A percentile compares a stretch with the other conserved stretches of the same genome.
These are phyloP conservation scores for Tenualosa ilisha DNA, from an alignment of 2,797 vertebrate species.

Conservation along the genomic window DNA sequence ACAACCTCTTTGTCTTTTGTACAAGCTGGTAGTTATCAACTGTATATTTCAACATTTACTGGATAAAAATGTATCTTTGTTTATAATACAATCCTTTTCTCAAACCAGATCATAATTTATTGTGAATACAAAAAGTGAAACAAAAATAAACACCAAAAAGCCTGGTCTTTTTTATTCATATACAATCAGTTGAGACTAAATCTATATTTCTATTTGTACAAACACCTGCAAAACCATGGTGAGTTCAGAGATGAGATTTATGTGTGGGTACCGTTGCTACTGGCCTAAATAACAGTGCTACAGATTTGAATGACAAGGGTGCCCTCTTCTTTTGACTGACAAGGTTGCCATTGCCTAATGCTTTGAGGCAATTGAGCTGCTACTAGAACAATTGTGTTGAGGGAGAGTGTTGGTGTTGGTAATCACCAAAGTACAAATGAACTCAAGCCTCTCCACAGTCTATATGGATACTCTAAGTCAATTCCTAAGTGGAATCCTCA, in stretches of 20 bases:
- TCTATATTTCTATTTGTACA: constrained; percentile 93
- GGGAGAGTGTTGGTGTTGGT: too few relatives aligned
- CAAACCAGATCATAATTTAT: constrained; percentile 87
- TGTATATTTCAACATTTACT: constrained; percentile 82
- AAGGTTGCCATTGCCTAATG: too few relatives aligned
- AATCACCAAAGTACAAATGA: too few relatives aligned
- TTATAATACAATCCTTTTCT: constrained; percentile 92
- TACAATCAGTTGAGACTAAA: constrained; percentile 97
- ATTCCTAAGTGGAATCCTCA: too few relatives aligned
- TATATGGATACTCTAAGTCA: too few relatives aligned
- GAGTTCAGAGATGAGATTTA: constrained; percentile 52
- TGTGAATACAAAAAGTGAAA: constrained; percentile 85
- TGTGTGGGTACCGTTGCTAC: too few relatives aligned
- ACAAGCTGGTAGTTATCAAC: constrained; percentile 85
- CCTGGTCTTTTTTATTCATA: constrained; percentile 95
- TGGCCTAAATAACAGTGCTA: too few relatives aligned
- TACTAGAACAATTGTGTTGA: too few relatives aligned
- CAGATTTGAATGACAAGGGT: too few relatives aligned
- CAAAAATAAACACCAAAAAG: constrained; percentile 95
- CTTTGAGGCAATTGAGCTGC: too few relatives aligned
- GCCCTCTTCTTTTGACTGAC: too few relatives aligned
- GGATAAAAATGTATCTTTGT: constrained; percentile 93
- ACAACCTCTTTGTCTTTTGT: constrained; percentile 85
- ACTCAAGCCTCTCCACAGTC: too few relatives aligned
- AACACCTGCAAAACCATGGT: constrained; percentile 92